Percentiles rank a stretch among this genome's conserved stretches.
These are phyloP conservation scores for Cheilosia variabilis DNA, from an alignment of 2,888 invertebrate species.

Conservation along the genomic window DNA sequence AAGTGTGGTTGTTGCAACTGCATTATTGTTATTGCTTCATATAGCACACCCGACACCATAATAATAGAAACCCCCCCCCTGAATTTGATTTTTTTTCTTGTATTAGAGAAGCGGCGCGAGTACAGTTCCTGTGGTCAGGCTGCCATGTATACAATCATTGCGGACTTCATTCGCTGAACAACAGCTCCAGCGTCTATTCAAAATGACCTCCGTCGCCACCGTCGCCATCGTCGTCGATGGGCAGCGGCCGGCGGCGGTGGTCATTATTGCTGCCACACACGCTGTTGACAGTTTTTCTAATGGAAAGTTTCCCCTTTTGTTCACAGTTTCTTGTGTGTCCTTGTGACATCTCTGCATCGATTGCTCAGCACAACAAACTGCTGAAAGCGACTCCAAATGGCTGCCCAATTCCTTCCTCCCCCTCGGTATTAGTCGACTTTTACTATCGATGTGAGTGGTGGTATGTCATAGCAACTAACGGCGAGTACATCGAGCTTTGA, in stretches of 20 bases:
- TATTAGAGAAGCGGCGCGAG: slow-evolving; percentile 32
- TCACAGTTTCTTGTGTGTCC: not conserved
- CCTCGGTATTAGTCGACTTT: not conserved
- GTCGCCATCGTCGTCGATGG: slow-evolving; percentile 12
- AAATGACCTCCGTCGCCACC: slow-evolving; percentile 20
- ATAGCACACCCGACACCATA: slow-evolving; percentile 28
- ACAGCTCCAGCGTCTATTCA: slow-evolving; percentile 3
- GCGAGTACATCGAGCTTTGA: slow-evolving; percentile 3
- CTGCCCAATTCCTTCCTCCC: not conserved
- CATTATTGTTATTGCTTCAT: slow-evolving; percentile 62
- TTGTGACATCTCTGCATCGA: slow-evolving; percentile 40
- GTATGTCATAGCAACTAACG: slow-evolving; percentile 22
- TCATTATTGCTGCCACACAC: slow-evolving; percentile 59
- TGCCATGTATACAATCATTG: slow-evolving; percentile 66
- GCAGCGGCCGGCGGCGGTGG: slow-evolving; percentile 15
- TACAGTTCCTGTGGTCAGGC: slow-evolving; percentile 69
- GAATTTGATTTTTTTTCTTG: not conserved
- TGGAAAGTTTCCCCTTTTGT: not conserved
- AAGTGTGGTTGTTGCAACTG: slow-evolving; percentile 49
- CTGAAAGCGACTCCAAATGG: slow-evolving; percentile 35
- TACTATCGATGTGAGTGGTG: slow-evolving; percentile 21
- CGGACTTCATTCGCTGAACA: slow-evolving; percentile 47
- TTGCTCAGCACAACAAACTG: slow-evolving; percentile 35
- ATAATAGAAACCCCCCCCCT: slow-evolving; percentile 26
- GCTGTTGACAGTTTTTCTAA: slow-evolving; percentile 51